These are phyloP conservation scores for Acrobasis repandana DNA, from an alignment of 2,888 invertebrate genomes.

Conservation along the genomic window DNA sequence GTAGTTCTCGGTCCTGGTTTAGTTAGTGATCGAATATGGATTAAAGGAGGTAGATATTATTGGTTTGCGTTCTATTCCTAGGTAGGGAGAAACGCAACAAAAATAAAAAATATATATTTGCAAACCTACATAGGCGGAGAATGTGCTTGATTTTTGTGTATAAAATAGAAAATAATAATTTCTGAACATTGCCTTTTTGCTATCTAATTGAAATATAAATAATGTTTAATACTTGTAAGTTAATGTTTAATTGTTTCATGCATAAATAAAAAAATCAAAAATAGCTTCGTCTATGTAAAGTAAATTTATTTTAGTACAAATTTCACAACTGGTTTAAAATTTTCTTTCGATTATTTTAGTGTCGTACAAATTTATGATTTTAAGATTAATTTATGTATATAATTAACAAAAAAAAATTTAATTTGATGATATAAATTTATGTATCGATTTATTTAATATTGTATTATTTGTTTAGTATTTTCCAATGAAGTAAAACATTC, in stretches of 20 bases:
- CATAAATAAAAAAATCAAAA: neutral
- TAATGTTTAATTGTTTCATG: no score
- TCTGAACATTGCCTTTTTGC: no score
- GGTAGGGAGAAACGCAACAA: neutral
- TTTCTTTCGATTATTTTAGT: neutral
- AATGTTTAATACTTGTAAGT: no score
- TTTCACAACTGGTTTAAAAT: slow-evolving; percentile 4
- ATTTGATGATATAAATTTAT: neutral
- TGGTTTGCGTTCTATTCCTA: neutral
- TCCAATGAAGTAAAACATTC: slow-evolving; percentile 23
- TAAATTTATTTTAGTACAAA: slow-evolving; percentile 23
- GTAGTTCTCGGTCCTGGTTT: no score
- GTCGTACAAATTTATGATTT: slow-evolving; percentile 12
- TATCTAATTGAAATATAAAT: no score
- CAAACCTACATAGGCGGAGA: slow-evolving; percentile 9
- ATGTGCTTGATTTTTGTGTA: neutral
- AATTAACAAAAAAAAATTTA: slow-evolving; percentile 14
- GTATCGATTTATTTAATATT: neutral
- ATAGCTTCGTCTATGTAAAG: neutral
- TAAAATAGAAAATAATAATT: no score
- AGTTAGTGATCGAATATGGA: slow-evolving; percentile 17
- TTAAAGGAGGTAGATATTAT: no score
- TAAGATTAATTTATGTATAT: slow-evolving; percentile 25
- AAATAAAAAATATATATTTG: neutral
- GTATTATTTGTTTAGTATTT: slow-evolving; percentile 1